A percentile compares a stretch with the other conserved stretches of the same genome.
Evolutionary conservation across 2,888 invertebrate genomes (phyloP).

Genomic region (Diadegma fenestrale): DNA sequence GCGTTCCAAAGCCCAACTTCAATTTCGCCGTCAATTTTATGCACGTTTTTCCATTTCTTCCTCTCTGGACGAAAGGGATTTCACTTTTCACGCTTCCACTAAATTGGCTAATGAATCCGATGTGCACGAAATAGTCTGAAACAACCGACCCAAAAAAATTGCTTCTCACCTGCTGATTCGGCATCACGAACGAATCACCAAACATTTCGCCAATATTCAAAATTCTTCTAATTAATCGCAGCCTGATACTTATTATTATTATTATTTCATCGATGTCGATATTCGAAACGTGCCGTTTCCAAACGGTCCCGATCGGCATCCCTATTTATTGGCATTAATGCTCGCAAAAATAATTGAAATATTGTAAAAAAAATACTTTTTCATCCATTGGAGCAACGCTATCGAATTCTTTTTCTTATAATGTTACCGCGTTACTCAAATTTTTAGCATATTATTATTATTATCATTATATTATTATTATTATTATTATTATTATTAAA

Average conservation of each 20-base stretch:
- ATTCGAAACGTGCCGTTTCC: not conserved
- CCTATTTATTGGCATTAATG: constrained; percentile 1
- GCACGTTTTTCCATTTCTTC: not conserved
- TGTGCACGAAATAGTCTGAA: not conserved
- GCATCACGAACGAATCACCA: not conserved
- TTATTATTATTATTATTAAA: constrained; percentile 32
- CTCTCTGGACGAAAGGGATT: not conserved
- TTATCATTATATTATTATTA: constrained; percentile 38
- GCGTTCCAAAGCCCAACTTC: not conserved
- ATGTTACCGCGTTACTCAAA: constrained; percentile 73
- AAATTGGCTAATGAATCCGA: not conserved
- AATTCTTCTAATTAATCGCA: not conserved
- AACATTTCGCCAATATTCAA: not conserved
- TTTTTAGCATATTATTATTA: constrained; percentile 69
- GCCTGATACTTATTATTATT: not conserved
- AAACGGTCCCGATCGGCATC: not conserved
- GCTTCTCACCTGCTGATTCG: not conserved
- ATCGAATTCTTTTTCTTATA: constrained; percentile 22
- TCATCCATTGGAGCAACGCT: constrained; percentile 51
- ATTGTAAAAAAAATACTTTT: not conserved
- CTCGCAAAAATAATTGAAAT: constrained; percentile 6
- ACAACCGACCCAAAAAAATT: not conserved
- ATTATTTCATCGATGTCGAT: not conserved
- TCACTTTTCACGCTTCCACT: not conserved
- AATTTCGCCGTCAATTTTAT: not conserved